These are phyloP conservation scores for Plebejus anna DNA, from an alignment of 2,888 invertebrate genomes.

Conservation along the genomic window DNA sequence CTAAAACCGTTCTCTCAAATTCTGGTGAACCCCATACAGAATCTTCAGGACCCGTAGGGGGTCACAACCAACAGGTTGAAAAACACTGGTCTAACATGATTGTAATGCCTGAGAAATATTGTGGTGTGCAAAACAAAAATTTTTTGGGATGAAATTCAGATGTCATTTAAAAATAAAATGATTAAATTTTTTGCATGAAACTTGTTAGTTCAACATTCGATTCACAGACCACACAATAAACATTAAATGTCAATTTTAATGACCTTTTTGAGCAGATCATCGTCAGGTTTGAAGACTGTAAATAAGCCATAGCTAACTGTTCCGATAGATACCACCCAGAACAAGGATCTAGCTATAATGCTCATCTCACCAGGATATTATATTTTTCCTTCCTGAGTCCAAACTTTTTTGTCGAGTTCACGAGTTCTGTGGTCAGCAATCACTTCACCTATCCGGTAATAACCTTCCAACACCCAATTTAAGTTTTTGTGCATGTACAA, in stretches of 20 bases:
- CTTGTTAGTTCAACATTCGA: conserved; percentile 29
- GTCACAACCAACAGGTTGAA: too few relatives aligned
- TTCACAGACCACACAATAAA: conserved; percentile 43
- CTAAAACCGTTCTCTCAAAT: neutral
- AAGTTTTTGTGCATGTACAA: conserved; percentile 83
- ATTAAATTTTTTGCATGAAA: neutral
- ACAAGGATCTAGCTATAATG: conserved; percentile 69
- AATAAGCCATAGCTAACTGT: conserved; percentile 81
- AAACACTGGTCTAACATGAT: neutral
- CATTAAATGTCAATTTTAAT: conserved; percentile 45
- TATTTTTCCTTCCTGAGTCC: conserved; percentile 77
- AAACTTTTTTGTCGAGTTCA: conserved; percentile 77
- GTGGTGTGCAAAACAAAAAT: neutral
- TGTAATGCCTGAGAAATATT: neutral
- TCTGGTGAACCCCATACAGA: too few relatives aligned
- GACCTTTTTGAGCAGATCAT: conserved; percentile 78
- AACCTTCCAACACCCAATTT: conserved; percentile 83
- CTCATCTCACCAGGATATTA: conserved; percentile 69
- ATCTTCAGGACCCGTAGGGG: too few relatives aligned
- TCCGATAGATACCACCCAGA: conserved; percentile 81
- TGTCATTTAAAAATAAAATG: neutral
- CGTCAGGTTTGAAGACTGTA: conserved; percentile 76
- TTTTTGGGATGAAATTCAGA: neutral
- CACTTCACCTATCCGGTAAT: conserved; percentile 84
- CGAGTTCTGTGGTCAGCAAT: conserved; percentile 76